These are phyloP conservation scores for Apocheima hispidaria DNA, from an alignment of 2,888 invertebrate genomes.

Conservation along the genomic window DNA sequence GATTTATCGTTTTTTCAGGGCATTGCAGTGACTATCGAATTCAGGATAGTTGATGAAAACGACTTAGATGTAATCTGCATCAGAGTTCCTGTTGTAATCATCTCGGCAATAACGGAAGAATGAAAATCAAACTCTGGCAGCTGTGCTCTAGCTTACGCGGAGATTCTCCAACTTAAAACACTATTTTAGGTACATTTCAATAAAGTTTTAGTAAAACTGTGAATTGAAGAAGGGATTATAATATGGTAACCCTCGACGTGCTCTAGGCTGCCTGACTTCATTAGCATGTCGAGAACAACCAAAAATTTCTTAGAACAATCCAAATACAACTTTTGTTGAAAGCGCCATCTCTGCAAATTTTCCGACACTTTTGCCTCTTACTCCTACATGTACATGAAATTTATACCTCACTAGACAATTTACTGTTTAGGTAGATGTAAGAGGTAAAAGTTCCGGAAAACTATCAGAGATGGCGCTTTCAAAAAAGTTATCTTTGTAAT, in stretches of 20 bases:
- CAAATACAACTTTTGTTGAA: too few species aligned
- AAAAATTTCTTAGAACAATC: too few species aligned
- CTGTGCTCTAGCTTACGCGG: too few species aligned
- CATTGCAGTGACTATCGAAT: constrained; percentile 47
- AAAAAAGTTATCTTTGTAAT: too few species aligned
- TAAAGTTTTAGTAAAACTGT: too few species aligned
- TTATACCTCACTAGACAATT: too few species aligned
- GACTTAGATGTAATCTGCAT: constrained; percentile 43
- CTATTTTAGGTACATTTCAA: neutral
- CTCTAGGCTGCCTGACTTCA: too few species aligned
- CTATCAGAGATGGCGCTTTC: too few species aligned
- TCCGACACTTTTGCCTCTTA: neutral
- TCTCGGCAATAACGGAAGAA: neutral
- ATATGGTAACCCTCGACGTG: too few species aligned
- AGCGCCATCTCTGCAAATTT: constrained; percentile 4
- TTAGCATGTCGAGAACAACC: too few species aligned
- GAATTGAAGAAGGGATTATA: too few species aligned
- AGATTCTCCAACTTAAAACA: neutral
- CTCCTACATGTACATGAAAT: too few species aligned
- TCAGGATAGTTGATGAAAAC: constrained; percentile 51
- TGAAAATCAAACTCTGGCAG: neutral
- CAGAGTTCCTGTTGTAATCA: constrained; percentile 35
- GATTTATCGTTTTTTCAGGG: constrained; percentile 42
- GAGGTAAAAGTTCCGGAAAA: neutral
- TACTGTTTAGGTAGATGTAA: neutral